Evolutionary conservation across 1,140 invertebrate species (phyloP), one percentile per base, ranked within the genome.

Genomic region (Meloidogyne floridensis): DNA sequence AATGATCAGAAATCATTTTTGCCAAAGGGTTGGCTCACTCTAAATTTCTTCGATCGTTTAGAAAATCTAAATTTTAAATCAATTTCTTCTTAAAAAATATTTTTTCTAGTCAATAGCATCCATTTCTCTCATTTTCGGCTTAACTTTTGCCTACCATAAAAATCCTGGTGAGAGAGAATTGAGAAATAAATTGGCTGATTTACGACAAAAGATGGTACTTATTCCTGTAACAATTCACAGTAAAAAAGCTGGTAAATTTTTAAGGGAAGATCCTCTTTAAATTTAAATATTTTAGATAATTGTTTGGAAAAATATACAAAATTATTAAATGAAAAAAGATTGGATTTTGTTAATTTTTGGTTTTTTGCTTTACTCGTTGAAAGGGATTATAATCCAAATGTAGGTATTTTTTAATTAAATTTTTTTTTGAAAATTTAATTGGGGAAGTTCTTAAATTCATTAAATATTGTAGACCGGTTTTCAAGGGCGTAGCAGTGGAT

Each of bases 211-310:
- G 69, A 78, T 78, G 77, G 9, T 70, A 13, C 77, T 78, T 71
- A 78, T 78, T n/a, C 77, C 77, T 51, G 51, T 42, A 15, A 70
- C 77, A 15, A 78, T 78, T 42, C 77, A 78, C 54, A 78, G 59
- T 71, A 8, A 47, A n/a, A 8, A 43, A 13, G 59, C 77, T 18
- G 77, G 77, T 78, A 8, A 20, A 2, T 65, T 32, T 77, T 18
- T 18, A 18, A 32, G 32, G 32, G 32, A 32, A 32, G 32, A 32
- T 32, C 32, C 32, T 32, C 32, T 32, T 32, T 32, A 32, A 32
- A 32, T 32, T 32, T 78, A 20, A 76, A 54, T 13, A 3, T 13
- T 32, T 43, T 47, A 78, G 77, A 56, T 51, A 43, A 70, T 70
- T 65, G 77, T 8, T 51, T 78, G 59, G 77, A 78, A 71, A 18